Percentiles rank a stretch among this genome's conserved stretches.
These are phyloP conservation scores for Zaprionus obscuricornis DNA, from an alignment of 2,888 invertebrate species.

Conservation along the genomic window DNA sequence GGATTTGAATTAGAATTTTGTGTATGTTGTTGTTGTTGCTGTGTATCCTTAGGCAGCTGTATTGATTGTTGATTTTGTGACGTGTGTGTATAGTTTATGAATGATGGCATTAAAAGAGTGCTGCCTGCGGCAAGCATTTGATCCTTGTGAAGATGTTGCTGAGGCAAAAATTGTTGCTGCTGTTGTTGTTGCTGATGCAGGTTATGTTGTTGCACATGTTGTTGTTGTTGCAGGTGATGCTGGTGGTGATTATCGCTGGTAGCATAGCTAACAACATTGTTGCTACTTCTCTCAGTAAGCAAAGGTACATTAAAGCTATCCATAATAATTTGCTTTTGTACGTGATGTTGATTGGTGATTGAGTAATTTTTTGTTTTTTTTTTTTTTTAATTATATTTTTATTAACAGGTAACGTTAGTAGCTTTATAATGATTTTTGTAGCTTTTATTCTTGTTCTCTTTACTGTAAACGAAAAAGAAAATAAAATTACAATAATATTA, in stretches of 20 bases:
- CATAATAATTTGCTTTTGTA: constrained; percentile 49
- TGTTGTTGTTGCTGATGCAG: constrained; percentile 42
- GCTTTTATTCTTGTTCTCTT: constrained; percentile 5
- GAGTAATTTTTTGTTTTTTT: background rate
- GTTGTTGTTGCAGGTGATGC: constrained; percentile 37
- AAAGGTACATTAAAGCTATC: constrained; percentile 74
- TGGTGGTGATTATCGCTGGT: constrained; percentile 33
- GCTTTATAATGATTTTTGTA: constrained; percentile 17
- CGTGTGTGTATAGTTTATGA: constrained; percentile 52
- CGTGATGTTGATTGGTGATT: constrained; percentile 11
- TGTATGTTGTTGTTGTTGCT: constrained; percentile 1
- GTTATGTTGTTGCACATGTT: constrained; percentile 19
- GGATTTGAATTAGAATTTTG: constrained; percentile 36
- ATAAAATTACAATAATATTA: background rate
- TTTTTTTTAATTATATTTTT: background rate
- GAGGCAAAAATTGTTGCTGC: constrained; percentile 41
- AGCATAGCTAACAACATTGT: constrained; percentile 39
- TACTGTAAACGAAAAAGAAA: constrained; percentile 13
- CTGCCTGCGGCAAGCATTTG: constrained; percentile 79
- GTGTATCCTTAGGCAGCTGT: constrained; percentile 54
- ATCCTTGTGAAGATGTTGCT: constrained; percentile 78
- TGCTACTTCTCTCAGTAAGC: constrained; percentile 60
- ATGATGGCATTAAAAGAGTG: constrained; percentile 60
- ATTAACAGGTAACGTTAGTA: constrained; percentile 19
- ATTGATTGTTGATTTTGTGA: too few species aligned